Base-by-base conservation (phyloP, 2,113 vertebrate species). In the Anarrhichthys ocellatus region DNA sequence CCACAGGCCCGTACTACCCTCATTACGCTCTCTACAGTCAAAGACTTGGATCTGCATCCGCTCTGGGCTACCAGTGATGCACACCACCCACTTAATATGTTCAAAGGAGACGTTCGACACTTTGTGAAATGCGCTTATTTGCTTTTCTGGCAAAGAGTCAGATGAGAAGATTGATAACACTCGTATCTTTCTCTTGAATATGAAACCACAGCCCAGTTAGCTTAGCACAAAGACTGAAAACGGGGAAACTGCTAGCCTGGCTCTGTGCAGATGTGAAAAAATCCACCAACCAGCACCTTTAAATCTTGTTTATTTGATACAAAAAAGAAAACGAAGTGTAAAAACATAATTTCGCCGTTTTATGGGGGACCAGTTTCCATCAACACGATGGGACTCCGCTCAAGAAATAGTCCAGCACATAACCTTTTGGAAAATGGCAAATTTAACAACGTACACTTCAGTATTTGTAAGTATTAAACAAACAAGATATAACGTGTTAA, bases 11-110 rank as follows among this genome's bases (percentile, higher is more conserved):
- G 22, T 99, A 98, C 95, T 99, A 99, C 93, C 97, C 98, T 6
- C 98, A 97, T 0, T 99, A 99, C 4, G 96, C 98, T 61, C 96
- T 99, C 89, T 99, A 99, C 82, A 96, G 97, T 94, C 98, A 99
- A 93, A 97, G 97, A 96, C 96, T 99, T 15, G 97, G 97, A 69
- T 97, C 98, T 66, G 97, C 97, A 48, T 98, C 98, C 0, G 97
- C 97, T 14, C 95, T 99, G 77, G 98, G 98, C 92, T 99, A 98
- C 93, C 98, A 98, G 94, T 99, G 96, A 96, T 32, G 17, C 64
- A 59, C 73, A 13, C 15, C 74, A 9, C 6, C 56, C 18, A n/a
- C 74, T 80, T n/a, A 38, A 34, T 2, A 8, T n/a, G 29, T 73
- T 77, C 75, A 56, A 73, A 76, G 54, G 72, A 81, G 48, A 56